Conservation (phyloP, 2,113 vertebrate species). For the Trinectes maculatus region DNA sequence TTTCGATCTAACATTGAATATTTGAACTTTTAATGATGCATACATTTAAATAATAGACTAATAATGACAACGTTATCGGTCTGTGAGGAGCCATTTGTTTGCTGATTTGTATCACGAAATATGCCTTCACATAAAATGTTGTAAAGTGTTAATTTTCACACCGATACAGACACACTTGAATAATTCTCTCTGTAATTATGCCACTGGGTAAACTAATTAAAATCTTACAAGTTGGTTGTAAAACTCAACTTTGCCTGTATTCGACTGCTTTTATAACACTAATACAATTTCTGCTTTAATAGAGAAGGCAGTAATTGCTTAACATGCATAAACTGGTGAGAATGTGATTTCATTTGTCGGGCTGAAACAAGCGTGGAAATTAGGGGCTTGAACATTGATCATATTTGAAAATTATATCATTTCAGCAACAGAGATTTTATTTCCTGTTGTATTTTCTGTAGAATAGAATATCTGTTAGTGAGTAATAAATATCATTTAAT, state of each 20-base stretch:
- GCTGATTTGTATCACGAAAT: slow-evolving; percentile 4
- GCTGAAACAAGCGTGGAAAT: background rate
- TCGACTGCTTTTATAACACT: background rate
- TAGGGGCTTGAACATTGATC: background rate
- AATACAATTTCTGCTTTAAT: background rate
- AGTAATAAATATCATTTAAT: background rate
- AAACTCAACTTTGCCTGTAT: slow-evolving; percentile 21
- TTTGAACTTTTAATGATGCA: background rate
- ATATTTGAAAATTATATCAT: background rate
- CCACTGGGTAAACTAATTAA: slow-evolving; percentile 26
- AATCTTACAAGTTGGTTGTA: slow-evolving; percentile 29
- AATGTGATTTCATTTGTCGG: background rate
- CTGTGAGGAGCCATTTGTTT: background rate
- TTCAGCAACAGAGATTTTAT: background rate
- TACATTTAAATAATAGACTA: background rate
- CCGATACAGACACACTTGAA: slow-evolving; percentile 31
- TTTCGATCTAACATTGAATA: background rate
- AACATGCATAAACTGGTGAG: background rate
- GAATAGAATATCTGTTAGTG: background rate
- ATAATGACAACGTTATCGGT: background rate
- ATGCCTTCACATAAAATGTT: slow-evolving; percentile 19
- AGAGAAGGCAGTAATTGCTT: background rate
- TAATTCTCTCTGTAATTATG: slow-evolving; percentile 30
- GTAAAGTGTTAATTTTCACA: slow-evolving; percentile 34
- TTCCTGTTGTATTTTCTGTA: background rate